Evolutionary conservation across 2,113 vertebrate species (phyloP).

Genomic region (Cebidichthys violaceus): DNA sequence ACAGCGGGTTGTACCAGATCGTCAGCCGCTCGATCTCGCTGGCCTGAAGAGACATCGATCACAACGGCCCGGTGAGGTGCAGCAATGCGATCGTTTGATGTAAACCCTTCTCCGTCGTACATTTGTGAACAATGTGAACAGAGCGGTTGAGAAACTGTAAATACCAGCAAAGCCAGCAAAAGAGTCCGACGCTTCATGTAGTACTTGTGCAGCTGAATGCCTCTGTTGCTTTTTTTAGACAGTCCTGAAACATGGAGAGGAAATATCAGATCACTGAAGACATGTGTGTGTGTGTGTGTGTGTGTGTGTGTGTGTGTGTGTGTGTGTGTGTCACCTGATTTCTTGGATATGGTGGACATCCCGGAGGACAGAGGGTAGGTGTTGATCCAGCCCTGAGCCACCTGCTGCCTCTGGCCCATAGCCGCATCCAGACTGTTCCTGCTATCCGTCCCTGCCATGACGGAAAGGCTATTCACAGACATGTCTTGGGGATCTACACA

Average conservation of each 20-base stretch:
- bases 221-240: slow-evolving; percentile 96
- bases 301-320: background rate
- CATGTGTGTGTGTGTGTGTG: background rate
- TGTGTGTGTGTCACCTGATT: slow-evolving; percentile 87
- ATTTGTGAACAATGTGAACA: background rate
- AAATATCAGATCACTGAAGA: background rate
- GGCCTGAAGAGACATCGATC: slow-evolving; percentile 81
- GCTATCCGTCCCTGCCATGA: slow-evolving; percentile 82
- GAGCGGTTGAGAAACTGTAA: background rate
- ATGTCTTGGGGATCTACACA: slow-evolving; percentile 92
- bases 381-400: slow-evolving; percentile 97
- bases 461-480: slow-evolving; percentile 86
- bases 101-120: background rate
- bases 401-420: slow-evolving; percentile 93
- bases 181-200: slow-evolving; percentile 97
- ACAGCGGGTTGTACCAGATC: slow-evolving; percentile 96
- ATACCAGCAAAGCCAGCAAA: slow-evolving; percentile 92
- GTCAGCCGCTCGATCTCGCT: slow-evolving; percentile 96
- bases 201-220: slow-evolving; percentile 97
- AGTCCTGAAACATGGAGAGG: slow-evolving; percentile 83
- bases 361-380: slow-evolving; percentile 96
- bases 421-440: slow-evolving; percentile 92
- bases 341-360: slow-evolving; percentile 98
- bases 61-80: background rate
- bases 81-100: background rate